These are phyloP conservation scores for Boulengeromyrus knoepffleri DNA, from an alignment of 2,113 vertebrate genomes.

Conservation along the genomic window DNA sequence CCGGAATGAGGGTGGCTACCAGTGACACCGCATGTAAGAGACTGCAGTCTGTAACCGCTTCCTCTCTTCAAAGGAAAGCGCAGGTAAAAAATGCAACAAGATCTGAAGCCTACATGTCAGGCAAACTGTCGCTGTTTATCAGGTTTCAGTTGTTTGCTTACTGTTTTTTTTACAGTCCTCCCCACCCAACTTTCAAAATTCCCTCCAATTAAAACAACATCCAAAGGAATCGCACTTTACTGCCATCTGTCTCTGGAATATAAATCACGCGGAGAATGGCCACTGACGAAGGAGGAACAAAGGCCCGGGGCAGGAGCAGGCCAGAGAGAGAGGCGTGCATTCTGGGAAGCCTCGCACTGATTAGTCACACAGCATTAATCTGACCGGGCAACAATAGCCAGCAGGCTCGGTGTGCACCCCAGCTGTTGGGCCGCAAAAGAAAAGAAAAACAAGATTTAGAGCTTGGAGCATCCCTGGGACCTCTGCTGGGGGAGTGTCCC, in stretches of 20 bases:
- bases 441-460: constrained; percentile 94
- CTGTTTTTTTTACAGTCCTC: constrained; percentile 13
- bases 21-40: constrained; percentile 29
- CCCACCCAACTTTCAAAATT: constrained; percentile 29
- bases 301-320: constrained; percentile 42
- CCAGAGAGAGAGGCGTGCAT: constrained; percentile 58
- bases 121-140: neutral
- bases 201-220: constrained; percentile 50
- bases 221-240: constrained; percentile 68
- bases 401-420: constrained; percentile 86
- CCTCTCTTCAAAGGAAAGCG: neutral
- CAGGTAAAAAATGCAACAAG: neutral
- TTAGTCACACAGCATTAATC: constrained; percentile 99
- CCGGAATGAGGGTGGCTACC: constrained; percentile 38
- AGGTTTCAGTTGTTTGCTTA: neutral
- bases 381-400: constrained; percentile 81
- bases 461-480: constrained; percentile 73
- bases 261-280: constrained; percentile 54
- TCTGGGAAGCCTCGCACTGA: constrained; percentile 93
- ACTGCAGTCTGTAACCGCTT: constrained; percentile 11
- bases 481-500: constrained; percentile 63
- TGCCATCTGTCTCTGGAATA: constrained; percentile 70
- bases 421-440: constrained; percentile 95
- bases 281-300: constrained; percentile 58
- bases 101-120: neutral